phyloP scores from a whole-genome alignment of 1,140 invertebrate genomes.

The Zaprionus vittiger region DNA sequence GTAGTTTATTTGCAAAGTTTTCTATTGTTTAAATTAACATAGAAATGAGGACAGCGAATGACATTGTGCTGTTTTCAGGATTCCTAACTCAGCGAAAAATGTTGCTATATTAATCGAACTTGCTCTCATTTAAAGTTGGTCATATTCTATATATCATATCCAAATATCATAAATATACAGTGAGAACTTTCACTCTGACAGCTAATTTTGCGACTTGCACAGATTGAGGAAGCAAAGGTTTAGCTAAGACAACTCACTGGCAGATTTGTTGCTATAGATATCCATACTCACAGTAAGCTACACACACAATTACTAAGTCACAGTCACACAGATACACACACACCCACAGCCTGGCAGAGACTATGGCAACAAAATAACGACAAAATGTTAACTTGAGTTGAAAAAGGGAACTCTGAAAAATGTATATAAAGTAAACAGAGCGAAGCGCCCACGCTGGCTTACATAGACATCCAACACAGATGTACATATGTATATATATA shows the following conservation, averaged over 20 bases:
- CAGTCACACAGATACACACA: conserved; percentile 5
- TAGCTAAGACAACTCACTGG: neutral
- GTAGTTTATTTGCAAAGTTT: neutral
- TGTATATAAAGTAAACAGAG: conserved; percentile 57
- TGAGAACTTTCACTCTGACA: neutral
- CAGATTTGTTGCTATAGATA: conserved; percentile 24
- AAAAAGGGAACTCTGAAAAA: conserved; percentile 19
- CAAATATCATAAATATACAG: neutral
- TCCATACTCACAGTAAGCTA: conserved; percentile 16
- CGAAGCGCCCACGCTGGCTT: conserved; percentile 6
- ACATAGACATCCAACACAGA: conserved; percentile 21
- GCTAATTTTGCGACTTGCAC: neutral
- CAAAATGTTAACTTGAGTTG: conserved; percentile 73
- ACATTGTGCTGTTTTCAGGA: neutral
- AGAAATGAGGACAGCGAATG: too few species aligned
- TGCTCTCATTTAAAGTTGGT: neutral
- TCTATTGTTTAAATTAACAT: too few species aligned
- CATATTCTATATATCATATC: neutral
- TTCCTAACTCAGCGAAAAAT: rapidly evolving
- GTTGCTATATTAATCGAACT: neutral
- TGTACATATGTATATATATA: conserved; percentile 12
- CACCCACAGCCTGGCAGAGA: conserved; percentile 15
- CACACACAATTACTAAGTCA: neutral
- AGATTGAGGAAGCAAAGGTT: neutral
- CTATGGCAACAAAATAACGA: conserved; percentile 72